Base-by-base conservation (phyloP, 2,113 vertebrate genomes). In the Piprites chloris region DNA sequence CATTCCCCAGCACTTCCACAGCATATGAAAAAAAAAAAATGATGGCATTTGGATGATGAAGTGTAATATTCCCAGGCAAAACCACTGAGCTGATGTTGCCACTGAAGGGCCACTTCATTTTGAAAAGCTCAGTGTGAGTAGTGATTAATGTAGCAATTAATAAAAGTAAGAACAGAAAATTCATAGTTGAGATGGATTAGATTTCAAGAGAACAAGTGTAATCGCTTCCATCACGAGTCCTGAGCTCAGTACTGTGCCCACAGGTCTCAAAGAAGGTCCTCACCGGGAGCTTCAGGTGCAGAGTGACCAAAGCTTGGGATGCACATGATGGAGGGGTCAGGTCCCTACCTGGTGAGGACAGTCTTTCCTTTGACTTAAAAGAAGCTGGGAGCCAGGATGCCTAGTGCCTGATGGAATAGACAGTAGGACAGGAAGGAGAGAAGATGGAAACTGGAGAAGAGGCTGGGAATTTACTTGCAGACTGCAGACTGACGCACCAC, bases 31-130 rank as follows among this genome's bases (percentile, higher is more conserved):
- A 35, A 59, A 44, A 59, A 17, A 44, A 66, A 79, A 87, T 30
- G 55, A 33, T 93, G 92, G 59, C 83, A 81, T 97, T 89, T 86
- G 83, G 68, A 59, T 80, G 86, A 80, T 77, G 76, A 47, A 86
- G 27, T 0, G 0, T n/a, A 44, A 53, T 86, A 73, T 74, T 92
- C 50, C 46, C 75, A 35, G 67, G 68, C 37, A 93, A 86, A 92
- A 61, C 42, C 68, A 32, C 30, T 16, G 63, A 62, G 46, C 63
- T 80, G 75, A 37, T 53, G 72, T 30, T 79, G 49, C 52, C 52
- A 9, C 24, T n/a, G 58, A 79, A 68, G n/a, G 55, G 26, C 20
- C 28, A 1, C 62, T 69, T 62, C 2, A 0, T 66, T 90, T 50
- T 46, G 27, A 33, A 77, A 65, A 88, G 42, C 75, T 86, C 30